A percentile compares a stretch with the other conserved stretches of the same genome.
Evolutionary conservation across 2,888 invertebrate genomes (phyloP).

Genomic region (Brachylomia viminalis): DNA sequence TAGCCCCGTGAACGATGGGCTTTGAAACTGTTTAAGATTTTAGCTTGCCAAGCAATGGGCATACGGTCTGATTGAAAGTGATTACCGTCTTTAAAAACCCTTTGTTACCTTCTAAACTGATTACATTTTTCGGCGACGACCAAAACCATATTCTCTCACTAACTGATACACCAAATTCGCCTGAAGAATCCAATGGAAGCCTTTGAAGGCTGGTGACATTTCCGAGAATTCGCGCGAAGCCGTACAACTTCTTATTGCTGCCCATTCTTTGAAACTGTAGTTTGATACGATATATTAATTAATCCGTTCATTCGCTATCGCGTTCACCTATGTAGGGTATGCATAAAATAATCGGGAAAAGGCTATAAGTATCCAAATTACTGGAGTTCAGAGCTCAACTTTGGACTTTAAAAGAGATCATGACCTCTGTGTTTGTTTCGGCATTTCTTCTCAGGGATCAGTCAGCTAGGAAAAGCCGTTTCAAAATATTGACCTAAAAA

Average conservation of each 20-base stretch:
- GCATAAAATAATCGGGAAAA: too few species aligned
- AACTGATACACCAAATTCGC: conserved; percentile 2
- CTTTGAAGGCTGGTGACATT: background rate
- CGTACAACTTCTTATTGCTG: background rate
- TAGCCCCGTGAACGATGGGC: too few species aligned
- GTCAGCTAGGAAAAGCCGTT: too few species aligned
- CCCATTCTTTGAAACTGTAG: background rate
- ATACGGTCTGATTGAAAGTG: background rate
- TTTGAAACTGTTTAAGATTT: too few species aligned
- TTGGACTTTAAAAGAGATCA: too few species aligned
- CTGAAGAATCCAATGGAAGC: background rate
- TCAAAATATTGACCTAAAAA: too few species aligned
- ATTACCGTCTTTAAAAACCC: background rate
- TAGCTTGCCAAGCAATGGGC: background rate
- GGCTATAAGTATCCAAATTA: too few species aligned
- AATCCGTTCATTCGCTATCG: background rate
- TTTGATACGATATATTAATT: background rate
- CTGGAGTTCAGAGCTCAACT: too few species aligned
- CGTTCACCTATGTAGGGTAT: too few species aligned
- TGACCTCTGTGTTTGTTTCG: too few species aligned
- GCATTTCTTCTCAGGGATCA: too few species aligned
- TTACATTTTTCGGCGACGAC: background rate
- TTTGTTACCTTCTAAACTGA: background rate
- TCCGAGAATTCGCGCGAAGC: conserved; percentile 1
- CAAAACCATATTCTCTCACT: background rate